A percentile compares a stretch with the other conserved stretches of the same genome.
Conservation (phyloP, 2,113 vertebrate species). For the Mormyrus lacerda region DNA sequence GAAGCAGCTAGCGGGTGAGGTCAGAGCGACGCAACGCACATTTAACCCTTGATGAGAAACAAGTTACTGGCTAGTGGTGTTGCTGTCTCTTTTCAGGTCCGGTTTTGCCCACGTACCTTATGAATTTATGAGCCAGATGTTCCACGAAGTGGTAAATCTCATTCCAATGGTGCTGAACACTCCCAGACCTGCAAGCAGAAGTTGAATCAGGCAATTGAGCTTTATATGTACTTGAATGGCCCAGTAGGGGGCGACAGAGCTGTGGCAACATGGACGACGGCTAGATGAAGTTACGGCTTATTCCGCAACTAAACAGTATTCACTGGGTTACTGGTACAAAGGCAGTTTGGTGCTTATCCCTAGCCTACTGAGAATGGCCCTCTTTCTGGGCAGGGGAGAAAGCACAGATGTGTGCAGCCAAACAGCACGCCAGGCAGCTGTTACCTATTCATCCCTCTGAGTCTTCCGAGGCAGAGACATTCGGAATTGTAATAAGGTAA, state of each 20-base stretch:
- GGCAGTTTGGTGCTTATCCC: not conserved
- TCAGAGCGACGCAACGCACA: not conserved
- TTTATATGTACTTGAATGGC: not conserved
- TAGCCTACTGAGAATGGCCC: not conserved
- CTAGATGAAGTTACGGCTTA: not conserved
- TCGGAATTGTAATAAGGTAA: not conserved
- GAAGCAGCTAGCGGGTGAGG: not conserved
- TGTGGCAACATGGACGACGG: not conserved
- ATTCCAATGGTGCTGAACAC: conserved; percentile 93
- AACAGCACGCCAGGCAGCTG: not conserved
- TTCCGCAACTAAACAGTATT: not conserved
- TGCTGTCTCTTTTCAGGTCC: not conserved
- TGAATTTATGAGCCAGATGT: conserved; percentile 89
- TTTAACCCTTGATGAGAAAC: not conserved
- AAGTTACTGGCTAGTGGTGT: not conserved
- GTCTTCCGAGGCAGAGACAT: not conserved
- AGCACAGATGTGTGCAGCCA: not conserved
- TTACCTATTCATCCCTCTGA: not conserved
- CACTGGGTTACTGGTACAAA: not conserved
- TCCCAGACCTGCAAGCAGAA: conserved; percentile 76
- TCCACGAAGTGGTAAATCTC: conserved; percentile 97
- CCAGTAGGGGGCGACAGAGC: not conserved
- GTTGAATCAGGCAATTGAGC: not conserved
- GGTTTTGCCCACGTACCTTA: conserved; percentile 69
- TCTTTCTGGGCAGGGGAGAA: not conserved